Evolutionary conservation across 1,140 invertebrate genomes (phyloP), one percentile per base, ranked within the genome.

Genomic region (Triops cancriformis): DNA sequence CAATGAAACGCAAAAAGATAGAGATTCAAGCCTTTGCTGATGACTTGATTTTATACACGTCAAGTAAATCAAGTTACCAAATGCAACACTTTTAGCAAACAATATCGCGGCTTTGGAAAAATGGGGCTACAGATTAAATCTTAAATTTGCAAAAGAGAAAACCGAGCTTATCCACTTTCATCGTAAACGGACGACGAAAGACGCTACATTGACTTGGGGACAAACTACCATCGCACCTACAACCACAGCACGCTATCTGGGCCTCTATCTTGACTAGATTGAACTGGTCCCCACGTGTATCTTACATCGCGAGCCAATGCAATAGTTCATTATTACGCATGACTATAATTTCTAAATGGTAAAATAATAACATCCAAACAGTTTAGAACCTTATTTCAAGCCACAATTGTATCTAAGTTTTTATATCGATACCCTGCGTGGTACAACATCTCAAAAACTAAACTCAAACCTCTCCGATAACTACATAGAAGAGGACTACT

Each of bases 81-180:
- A 75, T 26, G 45, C 41, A 9, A 75, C 51, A 14, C 37, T 75
- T 12, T n/a, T 75, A 28, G n/a, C 26, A 4, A 12, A 42, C 7
- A 45, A 41, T 26, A 41, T 75, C 14, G 11, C 26, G 7, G 37
- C 74, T 3, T 9, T 75, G 9, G 27, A 41, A 41, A 75, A 41
- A 23, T 75, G 27, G 74, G 74, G 74, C 12, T 26, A 11, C 27
- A n/a, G 74, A 23, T 28, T 75, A 14, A 26, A 42, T 42, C 27
- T 75, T 26, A 37, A 18, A 11, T 75, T 75, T 18, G 45, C 37
- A 27, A 41, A 26, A 41, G 41, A 75, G 18, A 75, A 75, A 41
- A 75, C 28, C n/a, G 74, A 42, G n/a, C 18, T 75, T 7, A 45
- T 75, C 18, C 74, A 75, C 23, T 75, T 75, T 26, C 37, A 37